Base-by-base conservation (phyloP, 2,113 vertebrate genomes). In the Istiophorus platypterus region DNA sequence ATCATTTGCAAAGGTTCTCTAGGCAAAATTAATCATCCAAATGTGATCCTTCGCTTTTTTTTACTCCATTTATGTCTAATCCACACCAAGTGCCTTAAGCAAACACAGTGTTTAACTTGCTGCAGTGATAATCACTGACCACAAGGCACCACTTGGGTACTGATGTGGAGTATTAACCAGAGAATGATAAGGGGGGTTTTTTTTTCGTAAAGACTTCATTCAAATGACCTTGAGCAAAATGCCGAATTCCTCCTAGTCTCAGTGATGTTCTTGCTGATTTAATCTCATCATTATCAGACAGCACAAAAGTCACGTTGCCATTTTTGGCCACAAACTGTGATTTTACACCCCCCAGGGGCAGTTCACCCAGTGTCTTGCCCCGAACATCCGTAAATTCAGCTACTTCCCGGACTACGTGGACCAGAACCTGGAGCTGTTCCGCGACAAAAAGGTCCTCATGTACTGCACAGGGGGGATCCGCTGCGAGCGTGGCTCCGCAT, bases 381-480 rank as follows among this genome's bases (percentile, higher is more conserved):
- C 98, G 22, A 93, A 99, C 92, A 99, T 99, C 91, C 96, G 98
- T 52, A 99, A 99, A 85, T 99, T 99, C 95, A 99, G 98, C 94
- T 99, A 99, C 89, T 99, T 99, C 86, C 98, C 98, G 4, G 96
- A 95, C 88, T 99, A 99, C 0, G 45, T 99, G 9, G 97, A 99
- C 92, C 94, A 96, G 92, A 99, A 99, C 84, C 81, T 99, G 5
- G 96, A 97, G 13, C 93, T 99, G 52, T 99, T 99, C 91, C 89
- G 94, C 87, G 94, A 96, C 85, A 99, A 99, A 89, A 96, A 94
- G 59, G 96, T 99, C 3, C 93, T 99, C 49, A 99, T 99, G 98
- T 99, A 99, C 89, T 99, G 98, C 90, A 99, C 98, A 0, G 98
- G 98, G 64, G 98, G 98, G 52, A 97, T 99, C 81, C 97, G 98